Base-by-base conservation (phyloP, 1,140 invertebrate species). In the Pissodes strobi region DNA sequence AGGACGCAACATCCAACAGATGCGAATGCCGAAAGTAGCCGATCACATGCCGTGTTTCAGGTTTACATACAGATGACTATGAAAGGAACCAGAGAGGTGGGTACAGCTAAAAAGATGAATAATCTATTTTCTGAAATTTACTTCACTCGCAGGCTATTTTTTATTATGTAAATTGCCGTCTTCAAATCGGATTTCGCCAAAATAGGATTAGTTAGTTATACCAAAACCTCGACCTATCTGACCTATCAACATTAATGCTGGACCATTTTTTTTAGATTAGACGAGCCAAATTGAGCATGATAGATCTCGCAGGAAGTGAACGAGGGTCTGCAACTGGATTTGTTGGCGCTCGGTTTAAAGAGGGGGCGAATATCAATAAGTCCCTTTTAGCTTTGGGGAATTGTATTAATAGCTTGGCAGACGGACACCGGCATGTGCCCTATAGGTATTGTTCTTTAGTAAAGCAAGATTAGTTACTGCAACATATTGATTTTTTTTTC, bases 1-100 rank as follows among this genome's bases (percentile, higher is more conserved):
- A 82, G 97, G 45, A 95, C 95, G 0, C 96, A 98, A 73, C 96
- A 99, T 82, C 94, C 97, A 0, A 99, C 97, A 0, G 95, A 97
- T 80, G 93, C 95, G 2, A 99, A 99, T 80, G 88, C 93, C 18
- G 95, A 97, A 69, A 98, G 95, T 52, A 97, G 94, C 1, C 84
- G 97, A 56, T 98, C 95, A 56, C 97, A 99, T 83, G 97, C 97
- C 22, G 91, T 99, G 12, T 94, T 99, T 71, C 94, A 97, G 82
- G 87, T 75, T 37, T 75, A 75, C 49, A 56, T 74, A 17, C 51
- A 69, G 45, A 76, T 76, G 74, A 73, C 67, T 2, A 46, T 68
- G 1, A 73, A 73, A 41, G 39, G 46, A 10, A 71, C 69, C 4
- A 37, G 61, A 25, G 59, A 69, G 49, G 67, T 70, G 62, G 10